phyloP scores from a whole-genome alignment of 1,140 invertebrate species.

The Drosophila serrata region DNA sequence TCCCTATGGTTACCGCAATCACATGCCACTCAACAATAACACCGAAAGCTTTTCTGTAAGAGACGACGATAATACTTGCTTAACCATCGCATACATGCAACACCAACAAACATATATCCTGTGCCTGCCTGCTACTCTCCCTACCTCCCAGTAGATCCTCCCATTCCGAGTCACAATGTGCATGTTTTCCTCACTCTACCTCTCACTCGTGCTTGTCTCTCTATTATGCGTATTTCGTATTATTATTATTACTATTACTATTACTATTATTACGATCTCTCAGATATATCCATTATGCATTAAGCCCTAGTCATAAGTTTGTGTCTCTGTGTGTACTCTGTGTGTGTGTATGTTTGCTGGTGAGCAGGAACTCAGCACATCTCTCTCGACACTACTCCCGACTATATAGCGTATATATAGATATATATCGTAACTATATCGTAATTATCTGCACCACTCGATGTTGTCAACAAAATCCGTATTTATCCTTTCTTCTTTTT shows the following conservation, averaged over 20 bases:
- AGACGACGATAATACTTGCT: conserved; percentile 31
- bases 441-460: conserved; percentile 32
- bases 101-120: neutral
- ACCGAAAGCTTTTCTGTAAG: conserved; percentile 87
- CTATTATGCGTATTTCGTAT: conserved; percentile 2
- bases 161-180: conserved; percentile 1
- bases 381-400: conserved; percentile 4
- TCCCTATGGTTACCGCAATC: conserved; percentile 89
- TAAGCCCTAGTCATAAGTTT: conserved; percentile 18
- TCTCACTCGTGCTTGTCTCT: conserved; percentile 3
- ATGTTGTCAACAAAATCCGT: conserved; percentile 33
- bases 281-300: conserved; percentile 20
- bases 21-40: conserved; percentile 87
- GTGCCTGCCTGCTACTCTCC: conserved; percentile 4
- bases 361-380: conserved; percentile 21
- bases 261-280: neutral
- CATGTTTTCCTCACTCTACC: conserved; percentile 7
- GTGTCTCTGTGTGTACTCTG: conserved; percentile 15
- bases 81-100: conserved; percentile 6
- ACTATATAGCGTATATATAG: conserved; percentile 20
- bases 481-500: conserved; percentile 47
- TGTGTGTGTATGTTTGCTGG: conserved; percentile 26
- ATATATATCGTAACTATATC: conserved; percentile 45
- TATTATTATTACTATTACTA: neutral
- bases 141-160: neutral